Evolutionary conservation across 2,888 invertebrate species (phyloP).

Genomic region (Falcaria lacertinaria): DNA sequence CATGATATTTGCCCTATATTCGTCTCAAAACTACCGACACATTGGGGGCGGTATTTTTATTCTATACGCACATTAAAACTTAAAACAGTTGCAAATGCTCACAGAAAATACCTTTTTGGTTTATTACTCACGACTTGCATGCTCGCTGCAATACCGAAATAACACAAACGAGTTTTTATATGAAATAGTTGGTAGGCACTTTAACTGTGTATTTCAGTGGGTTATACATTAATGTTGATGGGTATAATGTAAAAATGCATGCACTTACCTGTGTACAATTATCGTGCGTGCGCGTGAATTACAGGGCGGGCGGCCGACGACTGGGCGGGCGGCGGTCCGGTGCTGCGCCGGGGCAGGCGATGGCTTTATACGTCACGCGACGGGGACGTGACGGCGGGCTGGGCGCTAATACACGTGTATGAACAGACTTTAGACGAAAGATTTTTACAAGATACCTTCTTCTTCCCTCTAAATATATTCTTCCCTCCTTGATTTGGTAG

Average conservation of each 20-base stretch:
- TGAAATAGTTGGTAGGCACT: constrained; percentile 5
- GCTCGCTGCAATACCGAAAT: constrained; percentile 36
- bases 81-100: constrained; percentile 40
- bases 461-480: no score
- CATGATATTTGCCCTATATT: no score
- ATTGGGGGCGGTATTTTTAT: constrained; percentile 35
- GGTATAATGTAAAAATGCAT: constrained; percentile 21
- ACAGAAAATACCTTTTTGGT: constrained; percentile 52
- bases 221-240: constrained; percentile 1
- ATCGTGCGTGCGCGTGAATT: constrained; percentile 46
- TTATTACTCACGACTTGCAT: constrained; percentile 47
- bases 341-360: constrained; percentile 18
- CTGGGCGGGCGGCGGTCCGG: constrained; percentile 71
- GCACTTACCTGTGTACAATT: constrained; percentile 44
- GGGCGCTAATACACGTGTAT: no score
- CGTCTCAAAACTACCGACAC: no score
- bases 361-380: constrained; percentile 18
- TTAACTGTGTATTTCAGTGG: constrained; percentile 12
- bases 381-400: constrained; percentile 27
- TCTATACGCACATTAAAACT: constrained; percentile 27
- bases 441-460: no score
- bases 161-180: constrained; percentile 18
- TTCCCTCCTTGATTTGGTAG: no score
- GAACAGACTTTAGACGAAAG: no score
- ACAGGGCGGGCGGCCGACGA: constrained; percentile 69